Evolutionary conservation across 2,797 vertebrate species (phyloP).

Genomic region (Artibeus lituratus): DNA sequence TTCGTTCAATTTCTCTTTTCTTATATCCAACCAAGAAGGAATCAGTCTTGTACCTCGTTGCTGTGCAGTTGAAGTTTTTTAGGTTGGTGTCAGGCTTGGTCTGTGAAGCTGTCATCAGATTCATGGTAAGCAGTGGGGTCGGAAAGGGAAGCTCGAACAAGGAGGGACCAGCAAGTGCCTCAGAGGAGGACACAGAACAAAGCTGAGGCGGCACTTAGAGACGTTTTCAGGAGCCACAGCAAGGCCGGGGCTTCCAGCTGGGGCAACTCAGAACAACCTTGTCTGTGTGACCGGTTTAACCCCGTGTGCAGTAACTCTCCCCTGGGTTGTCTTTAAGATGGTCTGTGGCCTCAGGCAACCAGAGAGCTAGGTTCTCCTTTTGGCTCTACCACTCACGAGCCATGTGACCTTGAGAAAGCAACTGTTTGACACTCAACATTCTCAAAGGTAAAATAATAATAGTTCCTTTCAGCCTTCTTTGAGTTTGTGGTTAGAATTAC

Average conservation of each 20-base stretch:
- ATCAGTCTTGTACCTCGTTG: neutral
- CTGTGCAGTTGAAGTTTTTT: neutral
- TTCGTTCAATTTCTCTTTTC: neutral
- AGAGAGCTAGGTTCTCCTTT: neutral
- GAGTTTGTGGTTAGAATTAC: neutral
- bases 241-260: neutral
- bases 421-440: neutral
- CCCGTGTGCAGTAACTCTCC: fast-evolving
- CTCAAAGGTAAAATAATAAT: neutral
- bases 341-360: neutral
- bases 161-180: neutral
- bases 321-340: neutral
- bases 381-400: neutral
- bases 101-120: neutral
- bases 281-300: neutral
- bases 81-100: neutral
- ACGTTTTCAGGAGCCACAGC: neutral
- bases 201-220: neutral
- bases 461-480: neutral
- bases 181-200: neutral
- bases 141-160: neutral
- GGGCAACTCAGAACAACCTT: neutral
- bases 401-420: neutral
- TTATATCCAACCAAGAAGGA: neutral
- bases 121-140: neutral